Base-by-base conservation (phyloP, 2,113 vertebrate species). In the Scomber colias region DNA sequence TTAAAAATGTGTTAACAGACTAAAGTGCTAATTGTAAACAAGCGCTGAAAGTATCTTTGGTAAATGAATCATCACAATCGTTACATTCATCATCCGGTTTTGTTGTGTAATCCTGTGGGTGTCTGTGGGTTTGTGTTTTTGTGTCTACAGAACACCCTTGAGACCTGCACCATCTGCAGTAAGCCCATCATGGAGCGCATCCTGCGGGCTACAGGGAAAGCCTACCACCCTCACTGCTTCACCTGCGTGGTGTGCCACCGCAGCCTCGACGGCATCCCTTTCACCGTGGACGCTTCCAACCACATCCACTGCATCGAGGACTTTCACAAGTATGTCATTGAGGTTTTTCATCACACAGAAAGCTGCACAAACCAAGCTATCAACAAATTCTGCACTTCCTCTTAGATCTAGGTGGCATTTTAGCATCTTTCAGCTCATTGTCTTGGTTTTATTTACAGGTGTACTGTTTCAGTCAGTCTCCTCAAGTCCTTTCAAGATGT, bases 281-380 rank as follows among this genome's bases (percentile, higher is more conserved):
- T 99, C 93, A 99, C 98, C 0, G 97, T 99, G 87, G 98, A 99
- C 3, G 96, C 98, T 0, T 94, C 96, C 15, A 99, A 99, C 71
- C 97, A 98, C 92, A 98, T 99, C 90, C 97, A 99, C 93, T 99
- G 98, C 96, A 99, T 99, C 3, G 96, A 99, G 90, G 98, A 99
- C 93, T 99, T 99, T 86, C 98, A 99, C 95, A 99, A 97, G 98
- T 99, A 96, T 2, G 95, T 5, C 7, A 6, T 21, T 35, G 2
- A 12, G 44, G 27, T 16, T 64, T 14, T 54, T 27, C 24, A 48
- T 44, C 5, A 24, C 17, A 9, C 66, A 12, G 27, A 21, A 35
- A 61, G 14, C 14, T 4, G 27, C 19, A 3, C 57, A 11, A 4
- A 48, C 46, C 27, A 5, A 21, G 7, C 7, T 35, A 35, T 35